Base-by-base conservation (phyloP, 2,113 vertebrate species). In the Erpornis zantholeuca region DNA sequence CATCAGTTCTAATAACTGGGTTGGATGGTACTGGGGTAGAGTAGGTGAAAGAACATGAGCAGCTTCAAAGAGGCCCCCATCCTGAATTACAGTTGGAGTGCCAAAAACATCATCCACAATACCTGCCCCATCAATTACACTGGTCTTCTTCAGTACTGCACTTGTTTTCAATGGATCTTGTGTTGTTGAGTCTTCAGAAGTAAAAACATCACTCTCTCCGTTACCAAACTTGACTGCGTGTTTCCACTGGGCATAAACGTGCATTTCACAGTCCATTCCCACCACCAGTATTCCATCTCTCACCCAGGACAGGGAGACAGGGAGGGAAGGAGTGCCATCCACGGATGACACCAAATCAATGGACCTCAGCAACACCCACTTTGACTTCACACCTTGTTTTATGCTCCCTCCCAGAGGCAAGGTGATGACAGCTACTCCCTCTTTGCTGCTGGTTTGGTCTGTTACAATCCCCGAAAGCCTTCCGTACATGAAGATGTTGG, bases 231-330 rank as follows among this genome's bases (percentile, higher is more conserved):
- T 99, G 91, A 98, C 97, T 24, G 98, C 98, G 10, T 99, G 99
- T 82, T 99, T 99, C 99, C 99, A 99, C 77, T 99, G 99, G 33
- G 99, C 99, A 44, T 99, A 99, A 29, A 99, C 99, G 1, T 99
- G 99, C 99, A 99, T 99, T 96, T 99, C 99, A 96, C 99, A 99
- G 94, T 99, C 99, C 99, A 99, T 99, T 42, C 99, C 99, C 80
- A 99, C 98, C 54, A 99, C 99, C 89, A 99, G 96, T 76, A 99
- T 99, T 36, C 99, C 99, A 68, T 99, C 99, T 95, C 99, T 98
- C 65, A 99, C 99, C 99, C 99, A 99, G 60, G 99, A 99, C 25
- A 99, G 97, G 66, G 99, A 99, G 45, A 99, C 99, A 1, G 99
- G 99, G 82, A 99, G 94, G 12, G 99, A 99, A 44, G 99, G 99